Conservation (phyloP, 2,113 vertebrate species). For the Rhynchomys soricoides region DNA sequence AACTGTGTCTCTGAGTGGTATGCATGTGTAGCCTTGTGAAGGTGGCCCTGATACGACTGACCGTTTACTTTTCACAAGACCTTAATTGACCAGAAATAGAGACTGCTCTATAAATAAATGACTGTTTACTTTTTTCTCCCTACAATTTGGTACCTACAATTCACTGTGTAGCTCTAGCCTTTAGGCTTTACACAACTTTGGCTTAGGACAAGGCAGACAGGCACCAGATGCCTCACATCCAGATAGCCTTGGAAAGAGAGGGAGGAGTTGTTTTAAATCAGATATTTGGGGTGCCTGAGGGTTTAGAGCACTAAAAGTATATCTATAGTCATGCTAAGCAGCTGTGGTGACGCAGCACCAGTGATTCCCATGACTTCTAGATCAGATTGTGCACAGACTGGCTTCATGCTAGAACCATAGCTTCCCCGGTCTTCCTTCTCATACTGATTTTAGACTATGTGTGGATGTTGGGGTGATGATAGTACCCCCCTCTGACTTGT, state of each 20-base stretch:
- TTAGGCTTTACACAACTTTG: neutral
- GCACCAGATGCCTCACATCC: neutral
- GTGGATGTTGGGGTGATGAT: constrained; percentile 42
- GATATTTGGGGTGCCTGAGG: neutral
- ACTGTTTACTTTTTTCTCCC: constrained; percentile 10
- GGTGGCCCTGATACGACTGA: neutral
- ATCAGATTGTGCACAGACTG: neutral
- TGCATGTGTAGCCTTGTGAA: neutral
- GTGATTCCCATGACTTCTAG: neutral
- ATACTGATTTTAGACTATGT: constrained; percentile 18
- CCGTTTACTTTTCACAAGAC: constrained; percentile 4
- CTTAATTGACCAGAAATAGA: constrained; percentile 22
- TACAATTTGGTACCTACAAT: neutral
- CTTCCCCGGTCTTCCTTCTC: neutral
- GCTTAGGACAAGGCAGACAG: neutral
- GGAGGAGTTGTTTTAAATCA: neutral
- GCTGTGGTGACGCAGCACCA: neutral
- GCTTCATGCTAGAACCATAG: neutral
- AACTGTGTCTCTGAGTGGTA: constrained; percentile 3
- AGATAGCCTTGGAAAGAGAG: neutral
- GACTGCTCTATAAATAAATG: neutral
- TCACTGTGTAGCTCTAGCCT: neutral
- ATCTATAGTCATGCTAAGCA: neutral
- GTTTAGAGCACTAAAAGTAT: neutral
- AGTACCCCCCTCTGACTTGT: constrained; percentile 58